Evolutionary conservation across 2,113 vertebrate genomes (phyloP).

Genomic region (Triplophysa siluroides): DNA sequence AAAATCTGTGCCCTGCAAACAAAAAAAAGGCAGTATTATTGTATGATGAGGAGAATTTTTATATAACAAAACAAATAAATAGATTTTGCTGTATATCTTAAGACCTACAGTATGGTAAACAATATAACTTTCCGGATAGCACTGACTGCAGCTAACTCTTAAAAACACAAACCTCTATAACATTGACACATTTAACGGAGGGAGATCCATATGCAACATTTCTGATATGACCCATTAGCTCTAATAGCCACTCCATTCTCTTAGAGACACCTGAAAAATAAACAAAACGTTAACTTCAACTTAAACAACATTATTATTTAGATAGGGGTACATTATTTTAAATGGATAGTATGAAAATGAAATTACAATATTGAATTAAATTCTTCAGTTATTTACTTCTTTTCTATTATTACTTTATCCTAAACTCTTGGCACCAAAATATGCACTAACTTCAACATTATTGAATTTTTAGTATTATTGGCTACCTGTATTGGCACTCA

Average conservation of each 20-base stretch:
- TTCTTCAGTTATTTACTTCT: no score
- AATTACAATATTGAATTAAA: no score
- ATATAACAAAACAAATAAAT: no score
- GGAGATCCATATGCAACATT: slow-evolving; percentile 76
- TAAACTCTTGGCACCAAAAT: no score
- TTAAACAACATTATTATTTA: neutral
- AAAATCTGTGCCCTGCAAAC: slow-evolving; percentile 80
- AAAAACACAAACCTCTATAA: slow-evolving; percentile 73
- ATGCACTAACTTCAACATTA: neutral
- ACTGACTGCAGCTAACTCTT: neutral
- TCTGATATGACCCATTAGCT: slow-evolving; percentile 89
- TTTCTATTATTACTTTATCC: no score
- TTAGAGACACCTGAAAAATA: slow-evolving; percentile 78
- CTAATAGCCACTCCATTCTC: slow-evolving; percentile 91
- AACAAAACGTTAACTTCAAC: slow-evolving; percentile 29
- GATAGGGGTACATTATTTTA: neutral
- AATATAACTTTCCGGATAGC: neutral
- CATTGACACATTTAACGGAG: slow-evolving; percentile 60
- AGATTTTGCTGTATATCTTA: neutral
- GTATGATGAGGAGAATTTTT: neutral
- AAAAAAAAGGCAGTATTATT: neutral
- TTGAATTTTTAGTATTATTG: neutral
- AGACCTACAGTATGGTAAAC: neutral
- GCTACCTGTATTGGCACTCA: slow-evolving; percentile 83
- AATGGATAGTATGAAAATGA: neutral